Base-by-base conservation (phyloP, 2,888 invertebrate species). In the Teinopalpus imperialis region DNA sequence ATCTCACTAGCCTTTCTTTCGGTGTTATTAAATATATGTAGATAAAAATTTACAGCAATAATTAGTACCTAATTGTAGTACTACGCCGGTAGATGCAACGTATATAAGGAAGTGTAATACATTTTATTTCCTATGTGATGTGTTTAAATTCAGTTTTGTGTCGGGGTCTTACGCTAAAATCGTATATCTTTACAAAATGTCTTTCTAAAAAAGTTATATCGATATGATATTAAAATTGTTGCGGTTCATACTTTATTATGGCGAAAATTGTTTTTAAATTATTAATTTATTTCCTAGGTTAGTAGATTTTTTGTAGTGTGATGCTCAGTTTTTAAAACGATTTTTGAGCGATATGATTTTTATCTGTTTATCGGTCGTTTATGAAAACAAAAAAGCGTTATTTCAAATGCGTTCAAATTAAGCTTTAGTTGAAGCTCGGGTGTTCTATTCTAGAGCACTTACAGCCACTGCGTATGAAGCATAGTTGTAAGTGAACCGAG, bases 181-280 rank as follows among this genome's bases (percentile, higher is more conserved):
- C 62, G 66, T 69, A 69, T 69, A 67, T 66, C 71, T 62, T 63
- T 69, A 54, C 52, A 54, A 56, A 54, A 53, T 70, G 66, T 51
- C 60, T 57, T 69, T 70, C 63, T 55, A 57, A 64, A 68, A 70
- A 55, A 69, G 76, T 77, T 82, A 80, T 82, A 81, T 82, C 77
- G 56, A 70, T 66, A 76, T 81, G 85, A 86, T 85, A 83, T 82
- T 85, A 81, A 82, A 81, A 80, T 82, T 78, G 82, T 83, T 83
- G 74, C 75, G 76, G 78, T 80, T 80, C 73, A 74, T 67, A 63
- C 68, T 69, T 66, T 73, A 72, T 68, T 67, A 60, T 74, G 31
- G 37, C 67, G 65, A 66, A 63, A 60, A 67, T 63, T 52, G 68
- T 74, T 75, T 68, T 37, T 37, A 44, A 76, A 70, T 51, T 43